Conservation (phyloP, 2,888 invertebrate genomes). For the Miltochrista miniata region DNA sequence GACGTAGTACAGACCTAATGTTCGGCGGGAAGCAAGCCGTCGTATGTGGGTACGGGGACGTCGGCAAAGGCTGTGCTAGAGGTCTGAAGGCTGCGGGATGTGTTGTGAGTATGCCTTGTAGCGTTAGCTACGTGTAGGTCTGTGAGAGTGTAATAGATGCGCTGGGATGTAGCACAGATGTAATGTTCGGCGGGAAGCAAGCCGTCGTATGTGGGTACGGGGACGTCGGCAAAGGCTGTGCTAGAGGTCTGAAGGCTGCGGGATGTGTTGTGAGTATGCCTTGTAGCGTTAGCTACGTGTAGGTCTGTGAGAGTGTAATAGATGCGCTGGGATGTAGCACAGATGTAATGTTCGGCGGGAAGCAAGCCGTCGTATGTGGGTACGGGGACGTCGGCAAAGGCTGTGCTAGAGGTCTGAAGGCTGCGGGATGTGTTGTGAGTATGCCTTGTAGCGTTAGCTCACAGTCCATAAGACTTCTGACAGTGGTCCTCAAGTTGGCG, state of each 20-base stretch:
- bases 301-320: constrained; percentile 78
- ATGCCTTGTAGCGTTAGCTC: too few relatives aligned
- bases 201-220: constrained; percentile 98
- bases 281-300: too few relatives aligned
- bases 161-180: constrained; percentile 94
- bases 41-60: constrained; percentile 98
- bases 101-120: constrained; percentile 91
- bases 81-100: constrained; percentile 97
- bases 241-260: constrained; percentile 96
- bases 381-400: constrained; percentile 99
- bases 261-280: constrained; percentile 94
- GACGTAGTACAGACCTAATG: constrained; percentile 97
- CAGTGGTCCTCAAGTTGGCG: too few relatives aligned
- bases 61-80: constrained; percentile 98
- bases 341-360: constrained; percentile 99
- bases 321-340: constrained; percentile 93
- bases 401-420: constrained; percentile 97
- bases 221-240: constrained; percentile 98
- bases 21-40: constrained; percentile 98
- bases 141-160: constrained; percentile 84
- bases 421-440: constrained; percentile 96
- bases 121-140: too few relatives aligned
- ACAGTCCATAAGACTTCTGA: too few relatives aligned
- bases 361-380: constrained; percentile 97
- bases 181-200: constrained; percentile 99